Evolutionary conservation across 2,888 invertebrate genomes (phyloP).

Genomic region (Acleris laterana): DNA sequence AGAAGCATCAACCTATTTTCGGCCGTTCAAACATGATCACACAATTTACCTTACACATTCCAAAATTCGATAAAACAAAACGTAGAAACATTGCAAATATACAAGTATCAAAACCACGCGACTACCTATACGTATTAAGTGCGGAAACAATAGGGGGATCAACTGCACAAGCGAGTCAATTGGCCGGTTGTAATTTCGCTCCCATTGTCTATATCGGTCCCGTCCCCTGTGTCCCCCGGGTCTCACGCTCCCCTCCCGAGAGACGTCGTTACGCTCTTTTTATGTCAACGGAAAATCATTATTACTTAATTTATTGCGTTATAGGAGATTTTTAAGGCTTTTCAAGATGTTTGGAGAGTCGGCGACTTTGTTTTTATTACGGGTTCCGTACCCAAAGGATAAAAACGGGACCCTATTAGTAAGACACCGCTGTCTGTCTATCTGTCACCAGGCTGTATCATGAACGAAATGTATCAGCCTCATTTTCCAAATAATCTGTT

Average conservation of each 20-base stretch:
- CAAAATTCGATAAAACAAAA: not conserved
- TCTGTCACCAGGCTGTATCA: too few species aligned
- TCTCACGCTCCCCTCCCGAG: conserved; percentile 47
- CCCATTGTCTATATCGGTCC: conserved; percentile 74
- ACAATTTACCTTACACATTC: not conserved
- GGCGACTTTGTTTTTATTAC: not conserved
- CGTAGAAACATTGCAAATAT: not conserved
- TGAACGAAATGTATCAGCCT: too few species aligned
- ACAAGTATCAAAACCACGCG: conserved; percentile 53
- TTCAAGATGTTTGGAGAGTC: not conserved
- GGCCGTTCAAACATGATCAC: too few species aligned
- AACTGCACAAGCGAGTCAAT: conserved; percentile 79
- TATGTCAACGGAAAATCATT: conserved; percentile 62
- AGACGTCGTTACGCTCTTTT: conserved; percentile 71
- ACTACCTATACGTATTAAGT: conserved; percentile 54
- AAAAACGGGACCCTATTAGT: too few species aligned
- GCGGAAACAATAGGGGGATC: conserved; percentile 82
- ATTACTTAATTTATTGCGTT: conserved; percentile 53
- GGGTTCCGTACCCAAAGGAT: too few species aligned
- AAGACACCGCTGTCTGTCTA: too few species aligned
- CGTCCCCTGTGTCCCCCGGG: conserved; percentile 45
- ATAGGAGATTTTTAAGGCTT: conserved; percentile 34
- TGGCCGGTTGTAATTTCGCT: conserved; percentile 81
- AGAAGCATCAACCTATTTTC: too few species aligned
- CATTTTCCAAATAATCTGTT: too few species aligned